Evolutionary conservation across 1,140 invertebrate species (phyloP), one percentile per base, ranked within the genome.

Genomic region (Zaprionus inermis): DNA sequence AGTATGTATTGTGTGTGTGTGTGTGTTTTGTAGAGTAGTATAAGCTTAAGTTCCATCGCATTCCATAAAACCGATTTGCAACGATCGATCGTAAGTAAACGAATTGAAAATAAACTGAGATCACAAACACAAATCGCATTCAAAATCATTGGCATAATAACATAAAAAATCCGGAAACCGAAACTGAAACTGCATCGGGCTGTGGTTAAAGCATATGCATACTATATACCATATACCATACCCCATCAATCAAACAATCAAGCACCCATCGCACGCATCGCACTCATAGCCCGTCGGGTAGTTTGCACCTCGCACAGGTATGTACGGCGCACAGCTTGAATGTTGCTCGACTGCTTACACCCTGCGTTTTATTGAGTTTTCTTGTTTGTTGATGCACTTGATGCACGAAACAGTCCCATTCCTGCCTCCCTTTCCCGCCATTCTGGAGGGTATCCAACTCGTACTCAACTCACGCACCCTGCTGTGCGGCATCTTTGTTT

Each of bases 51-150:
- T 66, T 88, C 70, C 72, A 79, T 63, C 82, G 59, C 84, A 86
- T 89, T 86, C 83, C 84, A 79, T 78, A 12, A 41, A 18, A 49
- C 46, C 60, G n/a, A n/a, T n/a, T n/a, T n/a, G n/a, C 69, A 65
- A 54, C 78, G 77, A 79, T 70, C 70, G 72, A 82, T 79, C 76
- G 84, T 85, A 86, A 85, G 81, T 85, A 86, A 75, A 56, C 49
- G 34, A 69, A 51, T 49, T 49, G 60, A 76, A 78, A 66, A 61
- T 20, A 65, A 76, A 73, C 44, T 32, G 32, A 72, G 34, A 78
- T 70, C 57, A 77, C 68, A 66, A 64, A 71, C 49, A 14, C 72
- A 70, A 60, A 55, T 64, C 69, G 82, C 78, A 79, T 88, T 75
- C 63, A 16, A 44, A 80, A 67, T 88, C 83, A 86, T 83, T 82